A percentile compares a stretch with the other conserved stretches of the same genome.
These are phyloP conservation scores for Pandemis cinnamomeana DNA, from an alignment of 2,888 invertebrate genomes.

Conservation along the genomic window DNA sequence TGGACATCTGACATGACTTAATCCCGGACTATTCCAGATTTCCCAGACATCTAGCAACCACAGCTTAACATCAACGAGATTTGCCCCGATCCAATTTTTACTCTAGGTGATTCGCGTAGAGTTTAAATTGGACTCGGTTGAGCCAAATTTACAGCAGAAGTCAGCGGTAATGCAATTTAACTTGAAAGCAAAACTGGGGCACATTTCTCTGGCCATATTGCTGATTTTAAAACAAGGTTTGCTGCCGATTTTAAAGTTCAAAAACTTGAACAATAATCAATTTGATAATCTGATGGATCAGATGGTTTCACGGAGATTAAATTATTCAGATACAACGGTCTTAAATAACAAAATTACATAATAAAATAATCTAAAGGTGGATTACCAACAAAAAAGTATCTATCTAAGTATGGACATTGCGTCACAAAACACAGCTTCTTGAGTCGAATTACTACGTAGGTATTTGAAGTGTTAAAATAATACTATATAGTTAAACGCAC, in stretches of 20 bases:
- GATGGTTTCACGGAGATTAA: no score
- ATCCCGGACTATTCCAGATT: neutral
- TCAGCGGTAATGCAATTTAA: constrained; percentile 28
- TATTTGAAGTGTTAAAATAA: no score
- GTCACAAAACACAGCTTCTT: no score
- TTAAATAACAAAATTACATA: no score
- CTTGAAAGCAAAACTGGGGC: constrained; percentile 29
- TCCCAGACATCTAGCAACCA: constrained; percentile 18
- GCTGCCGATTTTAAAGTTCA: neutral
- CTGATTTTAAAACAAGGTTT: constrained; percentile 16
- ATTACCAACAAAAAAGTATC: no score
- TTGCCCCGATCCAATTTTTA: neutral
- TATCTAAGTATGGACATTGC: no score
- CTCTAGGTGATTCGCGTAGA: constrained; percentile 8
- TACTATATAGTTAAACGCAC: no score
- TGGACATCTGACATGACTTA: neutral
- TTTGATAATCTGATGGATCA: no score
- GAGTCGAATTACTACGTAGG: no score
- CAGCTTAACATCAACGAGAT: constrained; percentile 12
- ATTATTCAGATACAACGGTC: no score
- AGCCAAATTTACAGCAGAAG: constrained; percentile 13
- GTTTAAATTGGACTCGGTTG: neutral
- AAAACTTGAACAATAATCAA: no score
- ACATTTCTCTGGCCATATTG: constrained; percentile 2
- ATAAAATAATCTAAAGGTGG: no score